phyloP scores from a whole-genome alignment of 1,140 invertebrate genomes.

The Anastrepha ludens region DNA sequence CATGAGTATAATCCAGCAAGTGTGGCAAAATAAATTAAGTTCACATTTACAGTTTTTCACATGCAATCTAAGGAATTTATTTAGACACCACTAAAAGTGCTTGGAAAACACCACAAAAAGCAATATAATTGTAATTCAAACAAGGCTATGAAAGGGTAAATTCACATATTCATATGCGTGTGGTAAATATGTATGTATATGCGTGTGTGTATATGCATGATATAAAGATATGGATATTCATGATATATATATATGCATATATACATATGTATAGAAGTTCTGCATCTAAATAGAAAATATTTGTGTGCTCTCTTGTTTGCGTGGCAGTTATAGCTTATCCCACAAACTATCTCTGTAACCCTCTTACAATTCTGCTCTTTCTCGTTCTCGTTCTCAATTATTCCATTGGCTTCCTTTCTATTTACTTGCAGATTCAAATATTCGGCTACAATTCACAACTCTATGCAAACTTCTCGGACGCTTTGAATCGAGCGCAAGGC shows the following conservation, averaged over 20 bases:
- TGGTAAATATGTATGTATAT: neutral
- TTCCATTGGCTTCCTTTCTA: slow-evolving; percentile 67
- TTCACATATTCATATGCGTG: neutral
- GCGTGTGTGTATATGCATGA: neutral
- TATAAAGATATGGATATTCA: neutral
- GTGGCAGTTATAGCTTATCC: too few species aligned
- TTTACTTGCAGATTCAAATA: slow-evolving; percentile 88
- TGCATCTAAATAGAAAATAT: neutral
- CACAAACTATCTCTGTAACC: too few species aligned
- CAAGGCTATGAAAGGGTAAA: neutral
- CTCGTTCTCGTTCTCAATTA: neutral
- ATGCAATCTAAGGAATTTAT: slow-evolving; percentile 36
- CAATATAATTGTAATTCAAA: slow-evolving; percentile 11
- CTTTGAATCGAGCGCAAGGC: slow-evolving; percentile 90
- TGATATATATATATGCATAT: neutral
- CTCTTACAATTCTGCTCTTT: too few species aligned
- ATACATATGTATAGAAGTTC: neutral
- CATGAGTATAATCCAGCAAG: neutral
- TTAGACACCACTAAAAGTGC: neutral
- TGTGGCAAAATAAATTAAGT: slow-evolving; percentile 2
- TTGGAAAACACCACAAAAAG: neutral
- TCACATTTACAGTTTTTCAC: neutral
- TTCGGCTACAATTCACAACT: slow-evolving; percentile 95
- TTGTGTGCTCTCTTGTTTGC: neutral
- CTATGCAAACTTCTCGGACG: slow-evolving; percentile 93